Evolutionary conservation across 2,113 vertebrate genomes (phyloP).

Genomic region (Macaca mulatta): DNA sequence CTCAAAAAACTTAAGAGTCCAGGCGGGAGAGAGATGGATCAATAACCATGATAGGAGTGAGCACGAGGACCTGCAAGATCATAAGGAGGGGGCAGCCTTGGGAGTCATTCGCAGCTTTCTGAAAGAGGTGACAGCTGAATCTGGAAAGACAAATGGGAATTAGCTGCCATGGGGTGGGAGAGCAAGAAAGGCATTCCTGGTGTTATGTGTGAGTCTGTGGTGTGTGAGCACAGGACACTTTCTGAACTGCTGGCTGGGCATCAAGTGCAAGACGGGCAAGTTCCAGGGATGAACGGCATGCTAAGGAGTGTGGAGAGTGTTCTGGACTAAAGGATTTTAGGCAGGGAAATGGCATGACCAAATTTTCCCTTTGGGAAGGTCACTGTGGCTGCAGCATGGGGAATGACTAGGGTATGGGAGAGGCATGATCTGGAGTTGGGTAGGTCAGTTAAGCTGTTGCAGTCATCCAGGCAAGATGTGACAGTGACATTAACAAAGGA

Average conservation of each 20-base stretch:
- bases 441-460: background rate
- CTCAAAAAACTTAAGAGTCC: background rate
- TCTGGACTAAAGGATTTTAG: background rate
- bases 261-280: no score
- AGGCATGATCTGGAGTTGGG: background rate
- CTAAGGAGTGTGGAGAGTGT: background rate
- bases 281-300: background rate
- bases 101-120: background rate
- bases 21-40: background rate
- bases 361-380: background rate
- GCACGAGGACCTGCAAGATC: background rate
- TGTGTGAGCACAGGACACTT: background rate
- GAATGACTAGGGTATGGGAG: no score
- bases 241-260: background rate
- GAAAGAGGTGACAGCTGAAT: background rate
- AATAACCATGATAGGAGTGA: background rate
- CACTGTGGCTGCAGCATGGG: background rate
- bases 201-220: background rate
- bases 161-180: background rate
- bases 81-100: background rate
- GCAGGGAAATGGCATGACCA: background rate
- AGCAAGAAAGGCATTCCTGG: background rate
- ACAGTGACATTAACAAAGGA: background rate
- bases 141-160: background rate
- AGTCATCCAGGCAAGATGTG: background rate